Base-by-base conservation (phyloP, 1,140 invertebrate species). In the Arion vulgaris region DNA sequence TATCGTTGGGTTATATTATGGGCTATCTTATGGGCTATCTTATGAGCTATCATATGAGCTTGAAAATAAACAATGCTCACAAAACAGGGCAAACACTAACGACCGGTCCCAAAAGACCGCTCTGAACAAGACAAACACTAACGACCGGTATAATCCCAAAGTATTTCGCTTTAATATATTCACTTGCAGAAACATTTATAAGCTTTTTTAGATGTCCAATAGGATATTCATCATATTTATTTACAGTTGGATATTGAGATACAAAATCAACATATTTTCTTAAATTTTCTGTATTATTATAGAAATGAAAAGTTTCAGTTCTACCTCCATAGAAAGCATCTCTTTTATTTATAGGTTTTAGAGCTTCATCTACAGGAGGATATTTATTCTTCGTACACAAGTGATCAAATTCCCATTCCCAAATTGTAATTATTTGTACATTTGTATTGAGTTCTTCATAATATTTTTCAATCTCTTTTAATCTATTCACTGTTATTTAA, bases 171-270 rank as follows among this genome's bases (percentile, higher is more conserved):
- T 38, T 36, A 34, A 7, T 71, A 23, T 38, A 38, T 39, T 71
- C 53, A 57, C 15, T 57, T 15, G 7, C 9, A 57, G 53, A 57
- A 57, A 57, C 53, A 57, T 57, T 57, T 57, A 57, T 57, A 57
- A 57, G 53, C 9, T 9, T 57, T 57, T 11, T 57, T 57, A 23
- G 53, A 57, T 57, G 53, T n/a, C 53, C 53, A 57, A 57, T n/a
- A 57, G 53, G 53, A 57, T 57, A 57, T 57, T 57, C 53, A 57
- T 57, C 53, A 57, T 57, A 57, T 57, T 57, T 57, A 57, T 57
- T 57, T 57, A 57, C 53, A 57, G 53, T 57, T 57, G 53, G 53
- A 57, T 57, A 57, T 57, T 15, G 26, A 23, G 53, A 57, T 57
- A 57, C 53, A 57, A 57, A 57, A 57, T 57, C 53, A 15, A 57